Conservation (phyloP, 1,140 invertebrate genomes). For the Eurosta solidaginis region DNA sequence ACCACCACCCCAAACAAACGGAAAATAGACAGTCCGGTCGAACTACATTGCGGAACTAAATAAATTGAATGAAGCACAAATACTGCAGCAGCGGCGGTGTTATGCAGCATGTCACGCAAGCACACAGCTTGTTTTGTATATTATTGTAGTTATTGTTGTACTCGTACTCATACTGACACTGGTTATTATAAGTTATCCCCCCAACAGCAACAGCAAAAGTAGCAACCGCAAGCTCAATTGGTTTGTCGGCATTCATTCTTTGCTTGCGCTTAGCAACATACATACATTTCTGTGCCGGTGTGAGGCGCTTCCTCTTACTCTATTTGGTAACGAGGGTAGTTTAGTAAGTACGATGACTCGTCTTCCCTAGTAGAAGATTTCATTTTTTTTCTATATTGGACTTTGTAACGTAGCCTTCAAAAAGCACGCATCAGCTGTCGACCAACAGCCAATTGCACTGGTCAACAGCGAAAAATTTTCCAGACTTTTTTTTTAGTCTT, state of each 20-base stretch:
- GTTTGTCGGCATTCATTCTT: not conserved
- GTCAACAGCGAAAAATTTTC: too few relatives aligned
- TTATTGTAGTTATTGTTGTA: too few relatives aligned
- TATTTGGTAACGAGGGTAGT: not conserved
- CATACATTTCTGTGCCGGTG: not conserved
- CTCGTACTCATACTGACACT: too few relatives aligned
- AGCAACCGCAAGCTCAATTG: not conserved
- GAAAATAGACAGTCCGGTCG: not conserved
- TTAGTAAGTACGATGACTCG: not conserved
- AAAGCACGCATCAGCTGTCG: too few relatives aligned
- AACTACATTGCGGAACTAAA: slow-evolving; percentile 6
- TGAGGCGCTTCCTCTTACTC: not conserved
- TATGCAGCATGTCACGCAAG: not conserved
- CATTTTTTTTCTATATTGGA: too few relatives aligned
- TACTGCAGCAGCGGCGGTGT: not conserved
- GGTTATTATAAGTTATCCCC: not conserved
- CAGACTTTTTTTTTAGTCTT: too few relatives aligned
- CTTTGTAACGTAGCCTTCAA: too few relatives aligned
- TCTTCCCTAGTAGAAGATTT: not conserved
- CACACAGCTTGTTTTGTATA: not conserved
- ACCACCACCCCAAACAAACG: not conserved
- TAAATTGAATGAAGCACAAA: not conserved
- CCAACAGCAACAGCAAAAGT: not conserved
- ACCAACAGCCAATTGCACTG: too few relatives aligned
- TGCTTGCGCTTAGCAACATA: not conserved